A percentile compares a stretch with the other conserved stretches of the same genome.
phyloP scores from a whole-genome alignment of 1,140 invertebrate genomes.

The Forficula auricularia region DNA sequence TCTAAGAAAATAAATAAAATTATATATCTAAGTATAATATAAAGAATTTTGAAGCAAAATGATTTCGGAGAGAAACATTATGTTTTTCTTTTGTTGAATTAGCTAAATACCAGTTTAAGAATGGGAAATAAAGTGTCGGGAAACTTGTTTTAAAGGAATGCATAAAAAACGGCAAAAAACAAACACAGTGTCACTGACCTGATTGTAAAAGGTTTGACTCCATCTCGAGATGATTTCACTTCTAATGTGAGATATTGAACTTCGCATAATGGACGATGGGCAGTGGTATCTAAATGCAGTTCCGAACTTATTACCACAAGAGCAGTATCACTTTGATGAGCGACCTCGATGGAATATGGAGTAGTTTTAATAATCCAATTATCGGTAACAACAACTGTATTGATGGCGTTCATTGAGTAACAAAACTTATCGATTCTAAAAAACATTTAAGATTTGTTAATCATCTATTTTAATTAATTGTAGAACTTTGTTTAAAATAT shows the following conservation, averaged over 20 bases:
- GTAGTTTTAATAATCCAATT: constrained; percentile 78
- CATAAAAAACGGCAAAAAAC: too few relatives aligned
- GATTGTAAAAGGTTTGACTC: constrained; percentile 40
- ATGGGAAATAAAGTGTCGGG: too few relatives aligned
- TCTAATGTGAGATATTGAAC: constrained; percentile 68
- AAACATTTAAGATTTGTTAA: constrained; percentile 19
- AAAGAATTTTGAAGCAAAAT: too few relatives aligned
- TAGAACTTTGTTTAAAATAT: constrained; percentile 9
- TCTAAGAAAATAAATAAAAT: too few relatives aligned
- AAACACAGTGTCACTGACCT: too few relatives aligned
- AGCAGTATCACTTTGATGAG: constrained; percentile 59
- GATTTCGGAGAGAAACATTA: too few relatives aligned
- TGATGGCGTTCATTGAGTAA: constrained; percentile 46
- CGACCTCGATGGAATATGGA: constrained; percentile 52
- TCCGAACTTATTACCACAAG: constrained; percentile 55
- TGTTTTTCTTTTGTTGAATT: too few relatives aligned
- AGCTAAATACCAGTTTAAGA: too few relatives aligned
- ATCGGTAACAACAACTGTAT: constrained; percentile 57
- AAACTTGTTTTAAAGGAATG: too few relatives aligned
- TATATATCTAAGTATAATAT: too few relatives aligned
- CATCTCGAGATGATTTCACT: constrained; percentile 41
- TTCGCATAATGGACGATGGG: constrained; percentile 17
- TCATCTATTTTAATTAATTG: constrained; percentile 2
- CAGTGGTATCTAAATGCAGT: constrained; percentile 31
- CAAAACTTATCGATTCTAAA: constrained; percentile 56